Conservation (phyloP, 2,888 invertebrate genomes). For the Apodemia arnacis region DNA sequence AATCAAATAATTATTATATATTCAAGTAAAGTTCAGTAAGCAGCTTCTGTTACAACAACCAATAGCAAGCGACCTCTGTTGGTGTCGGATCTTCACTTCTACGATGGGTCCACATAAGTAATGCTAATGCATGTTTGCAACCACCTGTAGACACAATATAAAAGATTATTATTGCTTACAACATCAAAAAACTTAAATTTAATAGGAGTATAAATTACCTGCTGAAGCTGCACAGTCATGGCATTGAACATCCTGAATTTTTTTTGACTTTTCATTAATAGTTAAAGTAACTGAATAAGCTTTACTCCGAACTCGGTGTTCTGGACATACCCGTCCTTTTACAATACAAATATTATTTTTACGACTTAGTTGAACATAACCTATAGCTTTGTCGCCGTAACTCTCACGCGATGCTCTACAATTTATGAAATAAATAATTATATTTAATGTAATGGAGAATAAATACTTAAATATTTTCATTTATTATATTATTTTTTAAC, state of each 20-base stretch:
- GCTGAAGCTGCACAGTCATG: conserved; percentile 18
- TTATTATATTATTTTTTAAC: too few species aligned
- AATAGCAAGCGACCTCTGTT: too few species aligned
- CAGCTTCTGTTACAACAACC: too few species aligned
- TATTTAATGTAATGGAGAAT: too few species aligned
- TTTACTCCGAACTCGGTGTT: conserved; percentile 10
- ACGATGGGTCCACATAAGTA: too few species aligned
- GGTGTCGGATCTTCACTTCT: too few species aligned
- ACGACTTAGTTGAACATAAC: conserved; percentile 77
- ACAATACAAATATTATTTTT: conserved; percentile 69
- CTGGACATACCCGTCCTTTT: conserved; percentile 76
- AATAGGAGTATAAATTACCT: not conserved
- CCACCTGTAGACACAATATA: too few species aligned
- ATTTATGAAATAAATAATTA: conserved; percentile 22
- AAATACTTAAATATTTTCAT: too few species aligned
- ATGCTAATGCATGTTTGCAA: too few species aligned
- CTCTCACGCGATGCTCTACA: conserved; percentile 50
- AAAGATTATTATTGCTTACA: too few species aligned
- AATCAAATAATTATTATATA: too few species aligned
- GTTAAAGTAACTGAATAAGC: not conserved
- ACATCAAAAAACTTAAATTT: conserved; percentile 14
- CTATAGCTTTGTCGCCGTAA: conserved; percentile 69
- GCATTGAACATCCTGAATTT: not conserved
- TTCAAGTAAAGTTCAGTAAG: too few species aligned
- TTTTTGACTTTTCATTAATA: not conserved